Percentiles rank a stretch among this genome's conserved stretches.
These are phyloP conservation scores for Ectropis crepuscularia DNA, from an alignment of 2,888 invertebrate genomes.

Conservation along the genomic window DNA sequence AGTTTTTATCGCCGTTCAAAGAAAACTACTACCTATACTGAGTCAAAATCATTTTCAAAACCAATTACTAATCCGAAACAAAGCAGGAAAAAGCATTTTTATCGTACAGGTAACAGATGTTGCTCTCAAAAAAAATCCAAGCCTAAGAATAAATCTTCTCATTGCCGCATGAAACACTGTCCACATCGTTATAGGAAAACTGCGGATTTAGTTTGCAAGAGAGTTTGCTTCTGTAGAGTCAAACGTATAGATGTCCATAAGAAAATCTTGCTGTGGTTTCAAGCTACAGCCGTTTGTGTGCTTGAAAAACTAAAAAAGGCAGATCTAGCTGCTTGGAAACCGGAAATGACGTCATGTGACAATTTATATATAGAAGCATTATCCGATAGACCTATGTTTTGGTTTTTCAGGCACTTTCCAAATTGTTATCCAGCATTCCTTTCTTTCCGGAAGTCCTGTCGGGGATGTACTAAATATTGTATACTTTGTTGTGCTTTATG, in stretches of 20 bases:
- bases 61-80: background rate
- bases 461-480: background rate
- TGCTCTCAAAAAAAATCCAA: background rate
- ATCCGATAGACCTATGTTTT: background rate
- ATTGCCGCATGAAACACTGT: background rate
- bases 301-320: background rate
- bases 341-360: background rate
- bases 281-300: background rate
- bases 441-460: background rate
- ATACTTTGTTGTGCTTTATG: background rate
- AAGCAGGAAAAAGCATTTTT: background rate
- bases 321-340: constrained; percentile 4
- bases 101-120: background rate
- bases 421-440: background rate
- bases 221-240: background rate
- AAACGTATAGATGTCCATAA: background rate
- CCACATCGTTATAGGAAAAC: background rate
- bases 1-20: background rate
- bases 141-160: background rate
- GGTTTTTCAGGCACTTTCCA: constrained; percentile 5
- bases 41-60: background rate
- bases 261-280: background rate
- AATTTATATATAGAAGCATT: background rate
- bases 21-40: too few relatives aligned
- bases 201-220: background rate